Evolutionary conservation across 1,140 invertebrate genomes (phyloP).

Genomic region (Parapsyche elsis): DNA sequence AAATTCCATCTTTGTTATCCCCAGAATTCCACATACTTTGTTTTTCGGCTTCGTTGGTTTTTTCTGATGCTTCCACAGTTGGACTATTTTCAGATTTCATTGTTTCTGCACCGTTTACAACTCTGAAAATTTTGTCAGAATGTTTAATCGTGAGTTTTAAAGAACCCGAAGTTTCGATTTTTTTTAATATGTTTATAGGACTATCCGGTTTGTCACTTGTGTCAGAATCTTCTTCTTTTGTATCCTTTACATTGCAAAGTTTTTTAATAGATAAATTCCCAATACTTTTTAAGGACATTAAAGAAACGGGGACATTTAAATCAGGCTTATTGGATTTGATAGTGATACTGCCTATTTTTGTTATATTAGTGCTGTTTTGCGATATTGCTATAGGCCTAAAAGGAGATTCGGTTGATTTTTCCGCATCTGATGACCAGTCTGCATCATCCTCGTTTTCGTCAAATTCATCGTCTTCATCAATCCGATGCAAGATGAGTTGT

Average conservation of each 20-base stretch:
- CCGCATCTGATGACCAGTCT: constrained; percentile 23
- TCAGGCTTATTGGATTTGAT: constrained; percentile 25
- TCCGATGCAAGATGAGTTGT: constrained; percentile 23
- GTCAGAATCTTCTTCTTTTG: constrained; percentile 36
- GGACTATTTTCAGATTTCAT: constrained; percentile 26
- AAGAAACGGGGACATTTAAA: neutral
- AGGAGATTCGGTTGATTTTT: neutral
- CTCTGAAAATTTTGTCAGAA: constrained; percentile 40
- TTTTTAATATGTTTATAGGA: neutral
- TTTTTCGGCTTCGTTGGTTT: neutral
- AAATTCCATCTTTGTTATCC: constrained; percentile 13
- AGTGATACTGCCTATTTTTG: constrained; percentile 20
- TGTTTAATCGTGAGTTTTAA: constrained; percentile 53
- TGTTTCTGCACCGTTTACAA: constrained; percentile 25
- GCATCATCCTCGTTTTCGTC: constrained; percentile 39
- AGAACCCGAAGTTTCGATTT: constrained; percentile 29
- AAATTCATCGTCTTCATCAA: constrained; percentile 46
- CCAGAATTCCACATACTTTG: neutral
- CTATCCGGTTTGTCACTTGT: neutral
- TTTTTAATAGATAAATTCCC: constrained; percentile 21
- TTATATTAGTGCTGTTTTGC: neutral
- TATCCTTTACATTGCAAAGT: neutral
- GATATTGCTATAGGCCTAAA: neutral
- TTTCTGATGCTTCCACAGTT: neutral
- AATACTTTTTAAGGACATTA: constrained; percentile 19